Evolutionary conservation across 1,140 invertebrate species (phyloP), one percentile per base, ranked within the genome.

Genomic region (Charaxes varanes): DNA sequence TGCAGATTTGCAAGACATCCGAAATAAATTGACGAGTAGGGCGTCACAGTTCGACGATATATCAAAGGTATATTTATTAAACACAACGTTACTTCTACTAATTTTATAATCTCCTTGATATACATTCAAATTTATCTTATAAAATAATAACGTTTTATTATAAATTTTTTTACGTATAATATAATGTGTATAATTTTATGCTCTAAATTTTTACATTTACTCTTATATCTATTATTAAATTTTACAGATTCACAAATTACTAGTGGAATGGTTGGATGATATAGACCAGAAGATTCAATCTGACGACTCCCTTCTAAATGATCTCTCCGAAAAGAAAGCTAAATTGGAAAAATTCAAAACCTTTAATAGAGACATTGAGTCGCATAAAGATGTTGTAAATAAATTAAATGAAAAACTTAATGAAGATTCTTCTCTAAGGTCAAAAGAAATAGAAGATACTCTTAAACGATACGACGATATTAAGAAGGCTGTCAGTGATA

Each of bases 301-400:
- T 7, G 89, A 89, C 28, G 89, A 92, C 46, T 88, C 87, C 12
- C 89, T 89, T 23, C 84, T 92, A 6, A 93, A 94, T 58, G 95
- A 97, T 73, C 82, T 97, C 5, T 93, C 93, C 42, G 96, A 97
- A 61, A 97, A 97, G 81, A 92, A 94, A 44, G 92, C 94, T 2
- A 89, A 92, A 10, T 58, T 95, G 2, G 94, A 96, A 62, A 96
- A 95, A 68, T 93, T 93, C 61, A 90, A 88, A 53, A 89, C 89
- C 0, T 87, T 95, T 19, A 89, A 91, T 42, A 87, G 91, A 31
- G 94, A 96, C 60, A 91, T 95, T 33, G 86, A 88, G 26, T 88
- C 89, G 3, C 93, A 96, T 33, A 87, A 83, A 22, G 93, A 95
- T 43, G 86, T 90, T 3, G 87, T 93, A 0, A 91, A 93, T 35